Evolutionary conservation across 1,140 invertebrate species (phyloP), one percentile per base, ranked within the genome.

Genomic region (Bradysia coprophila): DNA sequence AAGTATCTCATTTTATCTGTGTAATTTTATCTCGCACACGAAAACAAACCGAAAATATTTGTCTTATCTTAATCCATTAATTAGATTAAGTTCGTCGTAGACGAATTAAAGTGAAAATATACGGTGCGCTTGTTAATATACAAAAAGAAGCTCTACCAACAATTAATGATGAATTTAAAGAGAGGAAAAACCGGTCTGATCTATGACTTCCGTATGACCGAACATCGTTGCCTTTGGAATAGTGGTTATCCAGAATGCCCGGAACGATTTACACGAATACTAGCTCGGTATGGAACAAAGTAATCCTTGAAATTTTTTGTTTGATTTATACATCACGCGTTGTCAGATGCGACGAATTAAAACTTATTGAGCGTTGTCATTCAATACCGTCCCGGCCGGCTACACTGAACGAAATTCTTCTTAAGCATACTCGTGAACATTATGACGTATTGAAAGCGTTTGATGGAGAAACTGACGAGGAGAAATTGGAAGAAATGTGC

Each of bases 201-300:
- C 32, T 89, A 77, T 50, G 80, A 92, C 55, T 64, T 69, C 38
- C 65, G 70, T 2, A 89, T 91, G 83, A 53, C 66, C 1, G 68
- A 83, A 41, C 88, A 91, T 54, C 51, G 60, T 15, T 90, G 84
- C 55, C 59, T 81, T 1, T 93, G 88, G 87, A 86, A 92, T 61
- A 48, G 65, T 5, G 70, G 75, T 40, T 84, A 91, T 64, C 79
- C 81, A 3, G 89, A 95, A 59, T 73, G 73, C 50, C 87, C 88
- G 1, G 72, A 78, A 40, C 68, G 89, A 50, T 73, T 86, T 36
- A 71, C 64, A 6, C 60, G 62, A 43, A 63, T 84, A 31, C 59
- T 88, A 15, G 63, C 83, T 36, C 75, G 81, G 72, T 72, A 20
- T 28, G 37, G n/a, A n/a, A 21, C 31, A n/a, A n/a, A n/a, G n/a